Percentiles rank a stretch among this genome's conserved stretches.
Conservation (phyloP, 1,140 invertebrate species). For the Cephus cinctus region DNA sequence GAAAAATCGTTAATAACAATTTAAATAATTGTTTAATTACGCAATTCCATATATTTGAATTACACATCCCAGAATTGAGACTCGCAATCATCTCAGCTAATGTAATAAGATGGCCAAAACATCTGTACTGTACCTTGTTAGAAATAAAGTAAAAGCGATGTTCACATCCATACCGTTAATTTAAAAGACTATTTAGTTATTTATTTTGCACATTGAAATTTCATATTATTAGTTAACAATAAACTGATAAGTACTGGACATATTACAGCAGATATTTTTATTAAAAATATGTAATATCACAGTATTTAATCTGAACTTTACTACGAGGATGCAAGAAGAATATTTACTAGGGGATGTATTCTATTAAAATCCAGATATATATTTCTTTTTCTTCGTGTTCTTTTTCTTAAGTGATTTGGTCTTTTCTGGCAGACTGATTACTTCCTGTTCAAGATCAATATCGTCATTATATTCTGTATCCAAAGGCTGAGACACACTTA, state of each 20-base stretch:
- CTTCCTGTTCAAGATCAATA: constrained; percentile 19
- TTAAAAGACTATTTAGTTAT: background rate
- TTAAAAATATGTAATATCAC: background rate
- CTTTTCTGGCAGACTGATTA: constrained; percentile 26
- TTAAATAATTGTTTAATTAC: background rate
- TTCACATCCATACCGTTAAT: background rate
- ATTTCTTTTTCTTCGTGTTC: constrained; percentile 18
- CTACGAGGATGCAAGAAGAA: background rate
- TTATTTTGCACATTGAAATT: background rate
- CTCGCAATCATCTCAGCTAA: no score
- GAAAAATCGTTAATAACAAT: constrained; percentile 30
- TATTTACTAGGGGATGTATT: background rate
- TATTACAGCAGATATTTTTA: background rate
- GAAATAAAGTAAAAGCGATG: no score
- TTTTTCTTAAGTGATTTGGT: constrained; percentile 19
- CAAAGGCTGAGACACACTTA: constrained; percentile 38
- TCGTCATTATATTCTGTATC: constrained; percentile 18
- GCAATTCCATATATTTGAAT: background rate
- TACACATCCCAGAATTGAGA: background rate
- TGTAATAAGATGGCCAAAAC: no score
- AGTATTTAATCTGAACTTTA: background rate
- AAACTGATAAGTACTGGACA: background rate
- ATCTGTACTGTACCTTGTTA: background rate
- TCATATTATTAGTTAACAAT: background rate
- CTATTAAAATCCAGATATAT: constrained; percentile 2